Evolutionary conservation across 2,113 vertebrate species (phyloP).

Genomic region (Xiphophorus hellerii): DNA sequence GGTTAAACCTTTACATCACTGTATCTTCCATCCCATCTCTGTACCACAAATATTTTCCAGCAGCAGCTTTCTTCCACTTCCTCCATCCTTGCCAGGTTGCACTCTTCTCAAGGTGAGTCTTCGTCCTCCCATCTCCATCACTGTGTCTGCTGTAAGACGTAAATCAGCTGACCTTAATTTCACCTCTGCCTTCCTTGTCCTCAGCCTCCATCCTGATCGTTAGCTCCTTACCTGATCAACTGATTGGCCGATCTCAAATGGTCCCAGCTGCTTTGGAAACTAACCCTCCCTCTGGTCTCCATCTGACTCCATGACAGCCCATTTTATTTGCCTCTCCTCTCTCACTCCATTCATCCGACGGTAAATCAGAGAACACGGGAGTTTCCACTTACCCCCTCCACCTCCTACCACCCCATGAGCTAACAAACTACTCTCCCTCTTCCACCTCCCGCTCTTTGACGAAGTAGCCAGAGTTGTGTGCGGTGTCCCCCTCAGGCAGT

Average conservation of each 20-base stretch:
- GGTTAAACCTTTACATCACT: neutral
- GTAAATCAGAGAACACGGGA: conserved; percentile 56
- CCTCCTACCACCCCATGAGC: conserved; percentile 11
- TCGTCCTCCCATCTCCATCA: neutral
- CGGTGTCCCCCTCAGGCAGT: conserved; percentile 42
- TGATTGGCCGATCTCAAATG: conserved; percentile 45
- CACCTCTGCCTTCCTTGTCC: conserved; percentile 5
- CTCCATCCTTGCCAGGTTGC: conserved; percentile 30
- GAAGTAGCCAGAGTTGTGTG: conserved; percentile 42
- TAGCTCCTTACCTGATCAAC: conserved; percentile 22
- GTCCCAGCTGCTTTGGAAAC: conserved; percentile 36
- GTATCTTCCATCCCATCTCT: neutral
- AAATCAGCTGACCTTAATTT: conserved; percentile 39
- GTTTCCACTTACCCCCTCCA: conserved; percentile 43
- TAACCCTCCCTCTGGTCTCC: conserved; percentile 14
- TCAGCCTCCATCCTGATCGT: conserved; percentile 5
- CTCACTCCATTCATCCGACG: conserved; percentile 1
- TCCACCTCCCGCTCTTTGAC: conserved; percentile 31
- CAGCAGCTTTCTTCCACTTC: conserved; percentile 21
- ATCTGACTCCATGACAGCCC: neutral
- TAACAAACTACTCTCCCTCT: conserved; percentile 11
- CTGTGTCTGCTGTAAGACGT: neutral
- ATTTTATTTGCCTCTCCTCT: conserved; percentile 19
- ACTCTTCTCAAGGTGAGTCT: conserved; percentile 69
- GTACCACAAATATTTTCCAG: conserved; percentile 16